phyloP scores from a whole-genome alignment of 2,113 vertebrate species.

The Stegostoma tigrinum region DNA sequence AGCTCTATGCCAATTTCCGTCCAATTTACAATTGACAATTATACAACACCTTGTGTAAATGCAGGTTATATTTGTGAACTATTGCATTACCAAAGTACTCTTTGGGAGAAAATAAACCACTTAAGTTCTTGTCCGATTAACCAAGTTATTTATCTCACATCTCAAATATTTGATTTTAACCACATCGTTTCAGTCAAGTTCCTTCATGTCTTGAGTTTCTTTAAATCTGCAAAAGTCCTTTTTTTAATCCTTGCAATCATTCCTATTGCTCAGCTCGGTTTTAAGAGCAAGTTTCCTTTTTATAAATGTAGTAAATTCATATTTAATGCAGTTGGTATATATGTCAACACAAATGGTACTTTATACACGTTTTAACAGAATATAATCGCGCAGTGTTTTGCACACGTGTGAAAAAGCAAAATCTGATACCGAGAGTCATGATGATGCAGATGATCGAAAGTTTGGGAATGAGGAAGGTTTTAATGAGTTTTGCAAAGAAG shows the following conservation, averaged over 20 bases:
- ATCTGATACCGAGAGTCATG: too few relatives aligned
- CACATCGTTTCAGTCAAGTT: background rate
- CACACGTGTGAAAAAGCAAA: too few relatives aligned
- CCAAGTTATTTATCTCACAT: background rate
- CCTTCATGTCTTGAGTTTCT: background rate
- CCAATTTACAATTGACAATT: background rate
- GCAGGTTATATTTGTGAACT: background rate
- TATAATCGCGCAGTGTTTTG: too few relatives aligned
- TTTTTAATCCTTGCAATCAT: background rate
- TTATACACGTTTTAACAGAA: too few relatives aligned
- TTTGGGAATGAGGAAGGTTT: too few relatives aligned
- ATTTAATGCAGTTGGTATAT: background rate
- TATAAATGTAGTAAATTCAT: background rate
- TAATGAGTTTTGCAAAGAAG: too few relatives aligned
- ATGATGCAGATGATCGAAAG: too few relatives aligned
- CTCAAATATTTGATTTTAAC: background rate
- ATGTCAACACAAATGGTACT: background rate
- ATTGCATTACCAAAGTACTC: background rate
- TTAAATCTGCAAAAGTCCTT: background rate
- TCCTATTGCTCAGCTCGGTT: background rate
- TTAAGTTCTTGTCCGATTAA: background rate
- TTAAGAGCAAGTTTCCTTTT: background rate
- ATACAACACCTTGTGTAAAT: too few relatives aligned
- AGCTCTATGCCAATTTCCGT: background rate
- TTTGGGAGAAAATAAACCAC: background rate